These are phyloP conservation scores for Drosophila niveifrons DNA, from an alignment of 2,888 invertebrate genomes.

Conservation along the genomic window DNA sequence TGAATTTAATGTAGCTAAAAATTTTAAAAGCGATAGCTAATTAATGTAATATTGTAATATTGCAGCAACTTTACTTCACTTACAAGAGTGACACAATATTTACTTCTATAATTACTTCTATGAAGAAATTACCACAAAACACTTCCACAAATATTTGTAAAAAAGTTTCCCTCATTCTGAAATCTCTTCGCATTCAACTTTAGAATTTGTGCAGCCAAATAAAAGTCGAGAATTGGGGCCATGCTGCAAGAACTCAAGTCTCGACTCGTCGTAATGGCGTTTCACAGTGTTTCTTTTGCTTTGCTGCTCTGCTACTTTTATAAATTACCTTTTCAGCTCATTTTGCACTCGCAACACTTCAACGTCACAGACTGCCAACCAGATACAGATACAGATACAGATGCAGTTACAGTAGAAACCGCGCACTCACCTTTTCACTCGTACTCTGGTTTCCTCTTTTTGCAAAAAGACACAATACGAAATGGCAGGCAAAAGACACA, in stretches of 20 bases:
- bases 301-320: constrained; percentile 48
- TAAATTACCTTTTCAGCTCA: constrained; percentile 69
- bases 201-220: background rate
- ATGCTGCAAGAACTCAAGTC: background rate
- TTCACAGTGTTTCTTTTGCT: constrained; percentile 8
- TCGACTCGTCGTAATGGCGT: background rate
- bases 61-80: too few relatives aligned
- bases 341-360: constrained; percentile 56
- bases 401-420: constrained; percentile 3
- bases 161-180: background rate
- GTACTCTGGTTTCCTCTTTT: background rate
- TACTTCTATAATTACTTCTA: too few relatives aligned
- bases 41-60: too few relatives aligned
- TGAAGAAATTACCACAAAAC: too few relatives aligned
- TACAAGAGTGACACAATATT: too few relatives aligned
- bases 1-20: too few relatives aligned
- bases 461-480: constrained; percentile 39
- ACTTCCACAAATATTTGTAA: too few relatives aligned
- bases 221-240: background rate
- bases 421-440: background rate
- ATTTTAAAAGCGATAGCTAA: too few relatives aligned
- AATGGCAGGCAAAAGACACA: constrained; percentile 39
- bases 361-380: constrained; percentile 39
- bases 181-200: background rate
- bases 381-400: background rate